These are phyloP conservation scores for Perccottus glenii DNA, from an alignment of 2,113 vertebrate species.

Conservation along the genomic window DNA sequence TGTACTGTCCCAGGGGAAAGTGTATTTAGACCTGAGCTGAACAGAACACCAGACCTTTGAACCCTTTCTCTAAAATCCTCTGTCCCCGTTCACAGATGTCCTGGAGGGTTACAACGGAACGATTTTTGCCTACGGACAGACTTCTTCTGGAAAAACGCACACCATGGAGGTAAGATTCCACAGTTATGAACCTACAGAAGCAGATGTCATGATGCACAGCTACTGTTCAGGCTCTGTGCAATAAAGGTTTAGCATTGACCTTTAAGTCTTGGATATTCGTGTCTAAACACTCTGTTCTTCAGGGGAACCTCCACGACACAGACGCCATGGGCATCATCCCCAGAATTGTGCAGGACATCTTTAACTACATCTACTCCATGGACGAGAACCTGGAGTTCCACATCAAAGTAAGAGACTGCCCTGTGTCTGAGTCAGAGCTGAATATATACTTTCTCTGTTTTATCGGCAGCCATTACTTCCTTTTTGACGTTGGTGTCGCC, in stretches of 20 bases:
- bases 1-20: no score
- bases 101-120: slow-evolving; percentile 97
- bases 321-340: slow-evolving; percentile 95
- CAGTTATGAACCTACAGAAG: not conserved
- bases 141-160: slow-evolving; percentile 97
- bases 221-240: no score
- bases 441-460: not conserved
- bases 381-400: slow-evolving; percentile 95
- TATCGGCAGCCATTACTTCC: not conserved
- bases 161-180: slow-evolving; percentile 92
- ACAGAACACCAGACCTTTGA: no score
- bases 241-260: no score
- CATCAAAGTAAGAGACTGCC: slow-evolving; percentile 82
- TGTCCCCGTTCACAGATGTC: slow-evolving; percentile 83
- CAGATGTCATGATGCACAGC: no score
- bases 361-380: slow-evolving; percentile 96
- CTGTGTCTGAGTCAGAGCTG: no score
- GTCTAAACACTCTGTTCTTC: slow-evolving; percentile 8
- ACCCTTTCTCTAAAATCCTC: no score
- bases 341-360: slow-evolving; percentile 93
- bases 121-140: slow-evolving; percentile 98
- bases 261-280: no score
- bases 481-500: not conserved
- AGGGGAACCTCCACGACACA: slow-evolving; percentile 93
- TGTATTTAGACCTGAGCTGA: no score